phyloP scores from a whole-genome alignment of 1,140 invertebrate species.

The Caenorhabditis inopinata region DNA sequence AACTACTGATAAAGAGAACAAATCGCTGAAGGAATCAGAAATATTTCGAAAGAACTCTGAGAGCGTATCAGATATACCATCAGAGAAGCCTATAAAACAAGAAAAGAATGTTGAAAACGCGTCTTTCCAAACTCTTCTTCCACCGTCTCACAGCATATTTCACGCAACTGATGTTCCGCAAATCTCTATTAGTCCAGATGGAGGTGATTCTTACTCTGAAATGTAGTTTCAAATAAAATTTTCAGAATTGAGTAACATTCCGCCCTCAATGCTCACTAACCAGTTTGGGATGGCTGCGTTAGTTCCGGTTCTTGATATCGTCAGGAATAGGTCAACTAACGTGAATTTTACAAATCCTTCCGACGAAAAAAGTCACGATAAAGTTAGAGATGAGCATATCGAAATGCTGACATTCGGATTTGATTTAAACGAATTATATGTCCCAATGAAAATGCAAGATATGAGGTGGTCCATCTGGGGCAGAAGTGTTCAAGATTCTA shows the following conservation, averaged over 20 bases:
- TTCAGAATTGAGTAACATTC: constrained; percentile 6
- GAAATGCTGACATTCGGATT: background rate
- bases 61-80: no score
- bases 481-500: no score
- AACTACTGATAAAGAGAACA: background rate
- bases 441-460: background rate
- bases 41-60: no score
- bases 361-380: background rate
- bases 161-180: background rate
- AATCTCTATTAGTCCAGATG: background rate
- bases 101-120: background rate
- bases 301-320: background rate
- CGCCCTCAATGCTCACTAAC: background rate
- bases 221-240: background rate
- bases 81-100: no score
- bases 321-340: background rate
- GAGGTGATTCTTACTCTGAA: no score
- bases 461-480: no score
- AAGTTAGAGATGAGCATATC: background rate
- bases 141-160: background rate
- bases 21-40: background rate
- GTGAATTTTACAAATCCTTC: background rate
- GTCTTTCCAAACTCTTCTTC: background rate
- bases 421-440: background rate
- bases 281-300: background rate